Evolutionary conservation across 2,888 invertebrate genomes (phyloP), one percentile per base, ranked within the genome.

Genomic region (Masnerella sp.): DNA sequence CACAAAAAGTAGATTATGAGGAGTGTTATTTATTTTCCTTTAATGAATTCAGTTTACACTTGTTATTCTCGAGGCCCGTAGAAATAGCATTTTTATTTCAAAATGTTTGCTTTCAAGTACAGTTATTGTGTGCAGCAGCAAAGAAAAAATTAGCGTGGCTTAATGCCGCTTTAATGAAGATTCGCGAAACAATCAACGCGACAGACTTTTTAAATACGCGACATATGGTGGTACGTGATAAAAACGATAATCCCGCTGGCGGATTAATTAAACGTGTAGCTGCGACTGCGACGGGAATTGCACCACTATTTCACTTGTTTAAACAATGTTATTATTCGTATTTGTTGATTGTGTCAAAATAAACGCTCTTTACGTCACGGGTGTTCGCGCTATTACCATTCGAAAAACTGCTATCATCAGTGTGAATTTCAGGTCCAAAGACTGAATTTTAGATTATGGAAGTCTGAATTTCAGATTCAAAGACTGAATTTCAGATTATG

Each of bases 201-300:
- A 42, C 49, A 58, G 67, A 58, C 67, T 51, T 67, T 34, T 34
- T 47, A 40, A 54, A 67, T 56, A 42, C 11, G 9, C 42, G 25
- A 42, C 51, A 59, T 59, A 59, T 59, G 67, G 34, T 28, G 58
- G n/a, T n/a, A n/a, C n/a, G n/a, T n/a, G n/a, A 58, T 68, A 68
- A 68, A 68, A 68, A 42, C 49, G 51, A 51, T 68, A 68, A 68
- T 68, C 58, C 49, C n/a, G n/a, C 47, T 30, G 11, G 22, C 36
- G 25, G 28, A 68, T 49, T 49, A 56, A 49, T 58, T 17, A 40
- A n/a, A n/a, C 49, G 49, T 9, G 43, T 28, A 25, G 22, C n/a
- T n/a, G n/a, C n/a, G n/a, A 51, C n/a, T 42, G 38, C 32, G 34
- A 49, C 40, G 42, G 34, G 58, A 30, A 49, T 18, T 32, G 17